phyloP scores from a whole-genome alignment of 2,888 invertebrate genomes.

The Gibbula magus region DNA sequence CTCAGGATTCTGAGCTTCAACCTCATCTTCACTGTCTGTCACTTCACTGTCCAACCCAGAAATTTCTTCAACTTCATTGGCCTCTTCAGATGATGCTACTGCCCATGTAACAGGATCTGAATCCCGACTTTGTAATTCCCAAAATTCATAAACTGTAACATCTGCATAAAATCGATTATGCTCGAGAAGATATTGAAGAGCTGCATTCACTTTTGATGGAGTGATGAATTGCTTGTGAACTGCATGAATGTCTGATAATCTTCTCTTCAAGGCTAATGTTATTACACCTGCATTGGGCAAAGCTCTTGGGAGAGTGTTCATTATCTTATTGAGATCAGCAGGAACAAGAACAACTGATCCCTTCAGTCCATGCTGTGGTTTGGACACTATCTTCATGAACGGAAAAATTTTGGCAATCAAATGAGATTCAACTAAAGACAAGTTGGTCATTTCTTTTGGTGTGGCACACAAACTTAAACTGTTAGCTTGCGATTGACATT shows the following conservation, averaged over 20 bases:
- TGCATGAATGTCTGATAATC: conserved; percentile 35
- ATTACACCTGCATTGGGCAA: conserved; percentile 29
- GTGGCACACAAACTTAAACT: background rate
- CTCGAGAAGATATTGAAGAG: conserved; percentile 29
- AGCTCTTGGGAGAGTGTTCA: conserved; percentile 28
- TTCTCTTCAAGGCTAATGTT: conserved; percentile 32
- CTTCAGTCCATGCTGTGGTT: conserved; percentile 26
- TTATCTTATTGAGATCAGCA: conserved; percentile 31
- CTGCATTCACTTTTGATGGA: conserved; percentile 34
- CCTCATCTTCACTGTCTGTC: conserved; percentile 36
- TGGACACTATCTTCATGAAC: background rate
- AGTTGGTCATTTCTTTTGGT: background rate
- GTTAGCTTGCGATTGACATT: background rate
- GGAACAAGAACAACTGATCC: conserved; percentile 34
- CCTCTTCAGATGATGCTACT: background rate
- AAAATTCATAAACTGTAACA: conserved; percentile 19
- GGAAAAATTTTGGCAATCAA: background rate
- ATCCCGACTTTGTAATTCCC: conserved; percentile 9
- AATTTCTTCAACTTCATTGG: background rate
- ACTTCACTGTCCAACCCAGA: background rate
- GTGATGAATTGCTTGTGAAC: conserved; percentile 33
- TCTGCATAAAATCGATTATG: conserved; percentile 28
- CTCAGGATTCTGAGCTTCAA: conserved; percentile 31
- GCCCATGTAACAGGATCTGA: conserved; percentile 10
- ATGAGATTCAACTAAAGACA: background rate